These are phyloP conservation scores for Ormyrus labotus DNA, from an alignment of 2,888 invertebrate species.

Conservation along the genomic window DNA sequence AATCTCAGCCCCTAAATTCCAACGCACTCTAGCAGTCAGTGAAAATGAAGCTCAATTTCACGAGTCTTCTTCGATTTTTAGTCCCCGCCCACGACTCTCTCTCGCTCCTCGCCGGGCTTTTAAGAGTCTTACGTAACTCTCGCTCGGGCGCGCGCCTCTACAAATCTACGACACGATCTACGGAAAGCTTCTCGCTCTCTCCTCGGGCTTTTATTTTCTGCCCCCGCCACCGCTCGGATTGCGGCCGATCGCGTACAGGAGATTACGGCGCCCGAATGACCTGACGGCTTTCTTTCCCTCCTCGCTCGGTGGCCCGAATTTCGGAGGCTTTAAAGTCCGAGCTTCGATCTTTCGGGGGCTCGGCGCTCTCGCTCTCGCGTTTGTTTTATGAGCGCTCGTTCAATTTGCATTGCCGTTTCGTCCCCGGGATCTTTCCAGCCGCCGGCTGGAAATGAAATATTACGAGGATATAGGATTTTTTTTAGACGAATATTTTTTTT, in stretches of 20 bases:
- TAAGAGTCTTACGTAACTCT: constrained; percentile 52
- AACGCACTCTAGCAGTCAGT: no score
- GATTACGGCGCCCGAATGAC: constrained; percentile 31
- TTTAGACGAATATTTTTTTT: background rate
- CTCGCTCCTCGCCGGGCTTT: constrained; percentile 12
- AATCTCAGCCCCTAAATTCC: no score
- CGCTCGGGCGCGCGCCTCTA: constrained; percentile 24
- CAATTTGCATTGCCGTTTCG: constrained; percentile 11
- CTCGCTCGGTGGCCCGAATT: background rate
- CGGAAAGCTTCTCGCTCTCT: background rate
- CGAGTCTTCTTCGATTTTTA: background rate
- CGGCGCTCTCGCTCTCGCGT: background rate
- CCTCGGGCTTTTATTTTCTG: constrained; percentile 33
- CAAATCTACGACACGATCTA: constrained; percentile 47
- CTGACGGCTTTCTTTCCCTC: constrained; percentile 16
- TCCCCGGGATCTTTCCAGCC: background rate
- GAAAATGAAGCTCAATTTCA: no score
- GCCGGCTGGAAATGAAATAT: background rate
- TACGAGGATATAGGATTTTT: constrained; percentile 7
- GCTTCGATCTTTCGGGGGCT: background rate
- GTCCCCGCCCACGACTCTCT: background rate
- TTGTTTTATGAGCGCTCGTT: constrained; percentile 30
- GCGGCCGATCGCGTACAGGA: constrained; percentile 25
- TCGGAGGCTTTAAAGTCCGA: background rate
- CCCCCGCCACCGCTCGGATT: constrained; percentile 11